Base-by-base conservation (phyloP, 2,797 vertebrate species). In the Dromococcyx pavoninus region DNA sequence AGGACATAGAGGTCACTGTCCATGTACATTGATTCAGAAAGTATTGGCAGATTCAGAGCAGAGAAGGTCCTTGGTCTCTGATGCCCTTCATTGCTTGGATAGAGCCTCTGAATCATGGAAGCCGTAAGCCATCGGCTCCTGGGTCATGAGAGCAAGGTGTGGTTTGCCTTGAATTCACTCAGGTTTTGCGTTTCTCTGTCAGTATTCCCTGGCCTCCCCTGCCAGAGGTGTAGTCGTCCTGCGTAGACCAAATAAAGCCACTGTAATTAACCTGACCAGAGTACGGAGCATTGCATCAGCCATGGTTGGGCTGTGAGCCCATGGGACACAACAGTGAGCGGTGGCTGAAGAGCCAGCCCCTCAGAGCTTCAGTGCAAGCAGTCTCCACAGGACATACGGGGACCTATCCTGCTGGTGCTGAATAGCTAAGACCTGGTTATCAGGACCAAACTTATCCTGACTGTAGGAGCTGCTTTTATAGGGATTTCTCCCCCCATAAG, bases 351-450 rank as follows among this genome's bases (percentile, higher is more conserved):
- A 50, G 33, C 27, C 33, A 77, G 16, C 24, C 43, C 33, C 15
- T 79, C 17, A 9, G 18, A 24, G 44, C 67, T 82, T 73, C 57
- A 30, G 33, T 50, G 28, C 43, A 32, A 5, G 37, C 5, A n/a
- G 17, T 28, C 37, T 50, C 25, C 9, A 7, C 5, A 58, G 58
- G 43, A 8, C 1, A 0, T 27, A 4, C 0, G 1, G 25, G 30
- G 17, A 53, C 33, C 41, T 9, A 30, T 54, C 12, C 35, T 48
- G 51, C 32, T 46, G 30, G 33, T 69, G 51, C 22, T 64, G 22
- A 58, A 33, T n/a, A 74, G 21, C 35, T 54, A 22, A 44, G n/a
- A 70, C 17, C 9, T 48, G 3, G 22, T 89, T 50, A 60, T 41
- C 21, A 44, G 61, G 25, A 73, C 50, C 4, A 4, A 56, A 35